A percentile compares a stretch with the other conserved stretches of the same genome.
Evolutionary conservation across 2,888 invertebrate genomes (phyloP).

Genomic region (Julus scandinavius): DNA sequence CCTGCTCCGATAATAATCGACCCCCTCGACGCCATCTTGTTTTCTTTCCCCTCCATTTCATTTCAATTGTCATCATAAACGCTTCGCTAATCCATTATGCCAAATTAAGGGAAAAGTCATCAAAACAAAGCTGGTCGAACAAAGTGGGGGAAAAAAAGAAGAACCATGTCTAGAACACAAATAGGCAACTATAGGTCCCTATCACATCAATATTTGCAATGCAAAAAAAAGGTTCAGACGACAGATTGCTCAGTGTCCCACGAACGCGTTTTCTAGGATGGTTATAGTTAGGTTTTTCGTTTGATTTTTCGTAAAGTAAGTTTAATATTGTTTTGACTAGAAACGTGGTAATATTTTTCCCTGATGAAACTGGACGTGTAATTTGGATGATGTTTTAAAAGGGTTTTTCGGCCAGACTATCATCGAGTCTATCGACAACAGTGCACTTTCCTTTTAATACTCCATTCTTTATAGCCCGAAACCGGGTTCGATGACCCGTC

Average conservation of each 20-base stretch:
- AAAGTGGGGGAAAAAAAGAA: neutral
- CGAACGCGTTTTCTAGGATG: no score
- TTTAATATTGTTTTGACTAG: no score
- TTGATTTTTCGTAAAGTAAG: no score
- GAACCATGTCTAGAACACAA: neutral
- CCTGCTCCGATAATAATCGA: neutral
- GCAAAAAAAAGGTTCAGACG: no score
- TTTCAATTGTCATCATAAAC: conserved; percentile 43
- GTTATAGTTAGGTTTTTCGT: no score
- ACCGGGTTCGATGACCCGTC: neutral
- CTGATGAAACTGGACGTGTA: no score
- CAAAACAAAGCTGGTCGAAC: conserved; percentile 30
- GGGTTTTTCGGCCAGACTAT: no score
- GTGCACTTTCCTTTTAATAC: neutral
- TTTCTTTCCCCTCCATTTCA: conserved; percentile 40
- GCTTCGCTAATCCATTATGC: conserved; percentile 48
- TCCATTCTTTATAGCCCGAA: neutral
- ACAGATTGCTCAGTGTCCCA: no score
- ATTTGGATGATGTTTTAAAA: no score
- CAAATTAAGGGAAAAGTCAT: conserved; percentile 38
- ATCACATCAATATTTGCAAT: no score
- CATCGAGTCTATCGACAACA: no score
- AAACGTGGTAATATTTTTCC: no score
- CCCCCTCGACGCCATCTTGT: conserved; percentile 6
- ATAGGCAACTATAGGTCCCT: neutral